phyloP scores from a whole-genome alignment of 2,797 vertebrate genomes.

The Antrozous pallidus region DNA sequence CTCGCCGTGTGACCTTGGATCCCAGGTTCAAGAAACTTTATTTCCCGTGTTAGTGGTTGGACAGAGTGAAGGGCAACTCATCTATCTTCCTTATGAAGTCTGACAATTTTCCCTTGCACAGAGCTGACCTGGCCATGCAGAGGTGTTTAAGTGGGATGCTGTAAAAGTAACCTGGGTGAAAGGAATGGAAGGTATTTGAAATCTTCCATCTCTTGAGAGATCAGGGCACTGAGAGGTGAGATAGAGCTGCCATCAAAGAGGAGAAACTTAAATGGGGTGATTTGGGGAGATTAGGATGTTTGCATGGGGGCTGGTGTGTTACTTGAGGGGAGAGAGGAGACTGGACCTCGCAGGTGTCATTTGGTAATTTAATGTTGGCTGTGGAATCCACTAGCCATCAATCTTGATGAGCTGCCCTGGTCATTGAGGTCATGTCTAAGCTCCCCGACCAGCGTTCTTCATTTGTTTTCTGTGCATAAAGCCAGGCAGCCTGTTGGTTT shows the following conservation, averaged over 20 bases:
- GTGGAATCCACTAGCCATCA: neutral
- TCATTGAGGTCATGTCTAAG: neutral
- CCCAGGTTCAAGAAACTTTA: neutral
- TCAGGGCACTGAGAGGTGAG: neutral
- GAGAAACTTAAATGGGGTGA: neutral
- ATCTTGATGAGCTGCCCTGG: neutral
- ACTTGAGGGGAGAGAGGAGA: neutral
- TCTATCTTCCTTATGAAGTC: neutral
- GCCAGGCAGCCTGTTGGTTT: neutral
- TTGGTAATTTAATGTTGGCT: neutral
- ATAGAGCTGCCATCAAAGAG: neutral
- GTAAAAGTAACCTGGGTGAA: neutral
- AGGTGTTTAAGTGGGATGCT: neutral
- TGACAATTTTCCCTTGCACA: neutral
- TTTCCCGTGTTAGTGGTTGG: neutral
- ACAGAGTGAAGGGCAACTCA: neutral
- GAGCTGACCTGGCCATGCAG: neutral
- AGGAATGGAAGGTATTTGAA: neutral
- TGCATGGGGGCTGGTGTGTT: neutral
- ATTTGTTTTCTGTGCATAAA: neutral
- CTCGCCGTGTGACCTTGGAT: neutral
- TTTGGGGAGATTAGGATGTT: neutral
- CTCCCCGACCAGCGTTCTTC: neutral
- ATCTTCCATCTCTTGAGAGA: neutral
- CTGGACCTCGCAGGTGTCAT: neutral